Evolutionary conservation across 2,888 invertebrate species (phyloP).

Genomic region (Melolontha melolontha): DNA sequence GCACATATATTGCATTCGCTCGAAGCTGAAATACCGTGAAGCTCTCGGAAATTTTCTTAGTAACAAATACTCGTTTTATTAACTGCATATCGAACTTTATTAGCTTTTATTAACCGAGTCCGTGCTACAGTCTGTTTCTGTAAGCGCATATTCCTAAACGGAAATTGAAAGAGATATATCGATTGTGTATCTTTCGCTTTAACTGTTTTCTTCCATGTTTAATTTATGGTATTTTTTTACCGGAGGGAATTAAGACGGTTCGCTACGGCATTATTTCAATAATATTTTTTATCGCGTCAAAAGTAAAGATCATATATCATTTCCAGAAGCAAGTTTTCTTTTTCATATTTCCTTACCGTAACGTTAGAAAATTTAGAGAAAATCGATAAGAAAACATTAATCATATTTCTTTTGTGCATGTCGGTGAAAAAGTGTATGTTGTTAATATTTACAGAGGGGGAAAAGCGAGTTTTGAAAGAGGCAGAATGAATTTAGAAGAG

Average conservation of each 20-base stretch:
- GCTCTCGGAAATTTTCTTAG: too few species aligned
- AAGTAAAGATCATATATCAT: conserved; percentile 29
- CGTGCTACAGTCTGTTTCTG: background rate
- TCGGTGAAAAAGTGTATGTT: conserved; percentile 1
- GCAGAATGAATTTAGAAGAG: background rate
- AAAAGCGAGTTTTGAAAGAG: background rate
- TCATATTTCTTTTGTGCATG: conserved; percentile 25
- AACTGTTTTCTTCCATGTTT: conserved; percentile 17
- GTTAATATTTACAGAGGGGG: conserved; percentile 15
- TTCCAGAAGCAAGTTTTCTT: conserved; percentile 20
- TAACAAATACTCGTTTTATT: conserved; percentile 11
- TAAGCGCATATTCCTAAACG: background rate
- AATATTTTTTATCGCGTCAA: conserved; percentile 34
- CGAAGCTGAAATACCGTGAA: too few species aligned
- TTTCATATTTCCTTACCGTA: conserved; percentile 18
- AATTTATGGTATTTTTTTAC: conserved; percentile 16
- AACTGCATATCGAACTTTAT: conserved; percentile 36
- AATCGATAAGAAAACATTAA: conserved; percentile 28
- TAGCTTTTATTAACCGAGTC: conserved; percentile 13
- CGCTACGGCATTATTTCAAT: conserved; percentile 30
- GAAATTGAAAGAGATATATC: conserved; percentile 23
- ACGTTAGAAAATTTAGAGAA: conserved; percentile 19
- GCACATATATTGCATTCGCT: too few species aligned
- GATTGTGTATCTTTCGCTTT: background rate
- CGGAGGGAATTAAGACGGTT: conserved; percentile 14